phyloP scores from a whole-genome alignment of 35 echinoderm and acorn worm genomes.

The Anneissia japonica region DNA sequence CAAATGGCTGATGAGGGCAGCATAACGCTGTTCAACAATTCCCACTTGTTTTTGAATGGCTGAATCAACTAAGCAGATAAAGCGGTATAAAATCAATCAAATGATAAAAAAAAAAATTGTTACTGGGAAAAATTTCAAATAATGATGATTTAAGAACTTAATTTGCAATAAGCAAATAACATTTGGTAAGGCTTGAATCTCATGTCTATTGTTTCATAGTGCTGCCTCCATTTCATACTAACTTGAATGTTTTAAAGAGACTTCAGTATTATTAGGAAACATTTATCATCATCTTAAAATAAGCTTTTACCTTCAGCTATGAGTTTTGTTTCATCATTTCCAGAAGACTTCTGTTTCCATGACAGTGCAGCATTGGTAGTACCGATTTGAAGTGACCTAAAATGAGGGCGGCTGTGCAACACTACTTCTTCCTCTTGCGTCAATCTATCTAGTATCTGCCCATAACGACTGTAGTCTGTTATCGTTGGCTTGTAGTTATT shows the following conservation, averaged over 20 bases:
- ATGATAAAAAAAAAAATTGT: no score
- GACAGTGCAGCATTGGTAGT: conserved; percentile 52
- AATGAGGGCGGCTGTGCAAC: conserved; percentile 73
- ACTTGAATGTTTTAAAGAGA: no score
- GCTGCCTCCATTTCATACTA: no score
- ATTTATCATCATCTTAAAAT: no score
- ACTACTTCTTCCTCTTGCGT: conserved; percentile 58
- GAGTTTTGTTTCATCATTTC: conserved; percentile 61
- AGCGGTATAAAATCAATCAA: background rate
- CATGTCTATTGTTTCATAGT: no score
- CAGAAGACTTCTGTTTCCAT: conserved; percentile 42
- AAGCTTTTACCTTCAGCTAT: conserved; percentile 69
- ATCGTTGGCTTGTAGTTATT: conserved; percentile 86
- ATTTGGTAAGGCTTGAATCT: no score
- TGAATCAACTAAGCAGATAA: background rate
- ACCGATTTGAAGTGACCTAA: conserved; percentile 64
- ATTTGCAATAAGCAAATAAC: no score
- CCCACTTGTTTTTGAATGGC: background rate
- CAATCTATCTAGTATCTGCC: conserved; percentile 68
- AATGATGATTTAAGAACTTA: no score
- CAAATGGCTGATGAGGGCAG: background rate
- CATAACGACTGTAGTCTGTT: conserved; percentile 63
- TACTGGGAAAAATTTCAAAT: no score
- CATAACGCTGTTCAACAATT: background rate
- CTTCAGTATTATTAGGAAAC: no score